Conservation (phyloP, 2,797 vertebrate species). For the Tauraco hartlaubi region DNA sequence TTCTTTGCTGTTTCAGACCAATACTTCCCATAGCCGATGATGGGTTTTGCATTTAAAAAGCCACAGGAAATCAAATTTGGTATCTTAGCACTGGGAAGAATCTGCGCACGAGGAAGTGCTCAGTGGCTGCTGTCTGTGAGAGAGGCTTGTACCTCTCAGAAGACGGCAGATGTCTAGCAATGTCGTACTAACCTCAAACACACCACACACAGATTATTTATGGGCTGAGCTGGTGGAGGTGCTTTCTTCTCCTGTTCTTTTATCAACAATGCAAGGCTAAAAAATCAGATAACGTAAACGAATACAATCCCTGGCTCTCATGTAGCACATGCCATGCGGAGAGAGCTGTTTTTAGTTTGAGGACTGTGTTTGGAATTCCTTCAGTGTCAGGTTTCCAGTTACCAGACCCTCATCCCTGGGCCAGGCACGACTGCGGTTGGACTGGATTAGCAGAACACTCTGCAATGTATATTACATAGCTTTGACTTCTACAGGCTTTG, state of each 20-base stretch:
- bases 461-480: slow-evolving; percentile 67
- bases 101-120: neutral
- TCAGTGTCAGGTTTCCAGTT: slow-evolving; percentile 75
- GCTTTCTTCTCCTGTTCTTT: slow-evolving; percentile 64
- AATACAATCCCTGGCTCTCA: slow-evolving; percentile 52
- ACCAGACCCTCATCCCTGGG: slow-evolving; percentile 63
- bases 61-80: slow-evolving; percentile 24
- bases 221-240: slow-evolving; percentile 44
- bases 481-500: slow-evolving; percentile 77
- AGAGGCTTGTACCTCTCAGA: neutral
- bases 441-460: slow-evolving; percentile 74
- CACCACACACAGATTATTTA: slow-evolving; percentile 53
- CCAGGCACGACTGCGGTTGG: slow-evolving; percentile 66
- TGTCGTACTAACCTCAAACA: slow-evolving; percentile 33
- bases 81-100: neutral
- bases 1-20: slow-evolving; percentile 36
- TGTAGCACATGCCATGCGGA: slow-evolving; percentile 29
- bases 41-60: slow-evolving; percentile 43
- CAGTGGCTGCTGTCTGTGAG: neutral
- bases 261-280: slow-evolving; percentile 71
- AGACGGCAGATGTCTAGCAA: slow-evolving; percentile 28
- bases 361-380: slow-evolving; percentile 81
- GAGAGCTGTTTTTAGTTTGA: slow-evolving; percentile 78
- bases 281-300: slow-evolving; percentile 73
- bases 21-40: neutral